A percentile compares a stretch with the other conserved stretches of the same genome.
These are phyloP conservation scores for Diplosoma virens DNA, from an alignment of 23 tunicate species.

Conservation along the genomic window DNA sequence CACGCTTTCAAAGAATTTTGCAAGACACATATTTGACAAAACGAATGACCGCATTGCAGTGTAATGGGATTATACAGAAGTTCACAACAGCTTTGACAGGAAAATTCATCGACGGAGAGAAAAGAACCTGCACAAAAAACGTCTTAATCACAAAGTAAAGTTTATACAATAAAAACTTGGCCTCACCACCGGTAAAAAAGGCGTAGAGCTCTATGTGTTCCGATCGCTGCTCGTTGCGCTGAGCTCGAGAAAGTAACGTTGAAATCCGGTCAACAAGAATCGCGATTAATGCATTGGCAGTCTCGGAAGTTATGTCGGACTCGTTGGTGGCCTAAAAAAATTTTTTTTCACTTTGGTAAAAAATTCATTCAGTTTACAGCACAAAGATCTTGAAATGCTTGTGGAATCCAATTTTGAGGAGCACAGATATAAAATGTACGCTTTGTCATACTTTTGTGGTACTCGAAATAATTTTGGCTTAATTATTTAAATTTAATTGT, in stretches of 20 bases:
- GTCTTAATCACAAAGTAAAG: not conserved
- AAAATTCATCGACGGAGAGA: constrained; percentile 37
- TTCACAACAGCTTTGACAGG: constrained; percentile 69
- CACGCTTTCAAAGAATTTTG: constrained; percentile 9
- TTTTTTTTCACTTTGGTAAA: too few species aligned
- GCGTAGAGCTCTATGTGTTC: constrained; percentile 1
- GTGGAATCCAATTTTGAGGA: too few species aligned
- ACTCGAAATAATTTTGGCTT: too few species aligned
- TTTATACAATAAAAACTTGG: not conserved
- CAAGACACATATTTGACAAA: constrained; percentile 36
- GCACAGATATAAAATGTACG: too few species aligned
- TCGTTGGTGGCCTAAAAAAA: too few species aligned
- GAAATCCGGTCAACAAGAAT: constrained; percentile 20
- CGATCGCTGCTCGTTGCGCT: constrained; percentile 12
- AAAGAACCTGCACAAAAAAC: constrained; percentile 16
- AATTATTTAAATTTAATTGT: too few species aligned
- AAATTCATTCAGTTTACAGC: too few species aligned
- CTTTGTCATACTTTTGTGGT: too few species aligned
- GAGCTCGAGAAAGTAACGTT: not conserved
- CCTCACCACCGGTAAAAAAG: constrained; percentile 2
- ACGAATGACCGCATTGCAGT: constrained; percentile 60
- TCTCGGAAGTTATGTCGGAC: not conserved
- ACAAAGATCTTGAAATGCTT: too few species aligned
- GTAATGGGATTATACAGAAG: constrained; percentile 58
- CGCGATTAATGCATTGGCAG: not conserved